Evolutionary conservation across 1,140 invertebrate genomes (phyloP), one percentile per base, ranked within the genome.

Genomic region (Platyura marginata): DNA sequence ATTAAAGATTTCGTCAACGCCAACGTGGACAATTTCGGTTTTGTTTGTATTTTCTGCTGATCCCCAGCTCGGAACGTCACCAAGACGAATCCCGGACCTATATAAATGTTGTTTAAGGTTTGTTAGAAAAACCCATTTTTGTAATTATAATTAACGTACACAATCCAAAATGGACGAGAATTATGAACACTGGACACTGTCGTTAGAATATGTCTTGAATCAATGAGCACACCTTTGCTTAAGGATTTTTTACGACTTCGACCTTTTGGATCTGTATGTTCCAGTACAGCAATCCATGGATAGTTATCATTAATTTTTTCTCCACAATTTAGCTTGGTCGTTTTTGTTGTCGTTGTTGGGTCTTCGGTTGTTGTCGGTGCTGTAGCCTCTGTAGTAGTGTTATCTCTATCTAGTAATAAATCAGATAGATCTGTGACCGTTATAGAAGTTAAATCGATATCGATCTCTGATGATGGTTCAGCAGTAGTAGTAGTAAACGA

Each of bases 111-210:
- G 13, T 29, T 29, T 29, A n/a, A n/a, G n/a, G n/a, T n/a, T n/a
- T n/a, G n/a, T n/a, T n/a, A n/a, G n/a, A n/a, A n/a, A n/a, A n/a
- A n/a, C n/a, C n/a, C n/a, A n/a, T 29, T 29, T 8, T 29, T 29
- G 25, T 8, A 29, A 29, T 29, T 29, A 8, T 29, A 29, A 6
- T 29, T 29, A 21, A 40, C 39, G 10, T 21, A 40, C 39, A 19
- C 21, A 20, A 40, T 40, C 39, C 39, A 40, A 40, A 40, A 40
- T 21, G 39, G 39, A 20, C 19, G 15, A 21, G 39, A 21, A 16
- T 40, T 40, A 19, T 40, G 39, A 8, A 40, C 9, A 40, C 39
- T 40, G 13, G 39, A 40, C 8, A 40, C 39, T 6, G 39, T 40
- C 20, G 39, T 40, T 6, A 40, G 39, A 19, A 40, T 19, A 21